Evolutionary conservation across 2,888 invertebrate genomes (phyloP), one percentile per base, ranked within the genome.

Genomic region (Amiota minor): DNA sequence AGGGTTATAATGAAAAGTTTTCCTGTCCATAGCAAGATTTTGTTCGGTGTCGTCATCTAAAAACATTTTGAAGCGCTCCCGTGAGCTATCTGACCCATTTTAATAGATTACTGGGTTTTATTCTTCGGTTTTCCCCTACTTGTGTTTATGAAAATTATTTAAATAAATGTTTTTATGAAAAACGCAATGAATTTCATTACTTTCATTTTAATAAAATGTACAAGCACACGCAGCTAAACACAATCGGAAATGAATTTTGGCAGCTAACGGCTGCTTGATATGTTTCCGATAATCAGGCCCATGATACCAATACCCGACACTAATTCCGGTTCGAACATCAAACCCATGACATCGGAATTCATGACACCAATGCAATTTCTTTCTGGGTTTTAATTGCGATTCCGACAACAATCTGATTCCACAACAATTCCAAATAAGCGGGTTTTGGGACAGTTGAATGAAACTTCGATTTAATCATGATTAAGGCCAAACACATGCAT

Each of bases 11-110:
- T 23, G 3, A 23, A 23, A 23, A 2, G 1, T 23, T 3, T 2
- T 2, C 1, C 3, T 23, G 1, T 3, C 1, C 3, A 3, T 2
- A 2, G 1, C 3, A 1, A 3, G 3, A 3, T 2, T 23, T 3
- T 23, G 3, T 3, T 23, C 2, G 1, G 1, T 1, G 1, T 23
- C 23, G 1, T 23, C 3, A 2, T 23, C 1, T 23, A 23, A 2
- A 23, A 23, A 2, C 3, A 2, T 3, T 23, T 23, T 23, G 2
- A 23, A 2, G 23, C 23, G 3, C 3, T 23, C 2, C 23, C 23
- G 1, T 23, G 1, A 23, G 2, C 23, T n/a, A n/a, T n/a, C n/a
- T n/a, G n/a, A n/a, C n/a, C n/a, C n/a, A n/a, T n/a, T n/a, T n/a
- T n/a, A n/a, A n/a, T n/a, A n/a, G n/a, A n/a, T n/a, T n/a, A n/a